phyloP scores from a whole-genome alignment of 2,113 vertebrate species.

The Fregetta grallaria region DNA sequence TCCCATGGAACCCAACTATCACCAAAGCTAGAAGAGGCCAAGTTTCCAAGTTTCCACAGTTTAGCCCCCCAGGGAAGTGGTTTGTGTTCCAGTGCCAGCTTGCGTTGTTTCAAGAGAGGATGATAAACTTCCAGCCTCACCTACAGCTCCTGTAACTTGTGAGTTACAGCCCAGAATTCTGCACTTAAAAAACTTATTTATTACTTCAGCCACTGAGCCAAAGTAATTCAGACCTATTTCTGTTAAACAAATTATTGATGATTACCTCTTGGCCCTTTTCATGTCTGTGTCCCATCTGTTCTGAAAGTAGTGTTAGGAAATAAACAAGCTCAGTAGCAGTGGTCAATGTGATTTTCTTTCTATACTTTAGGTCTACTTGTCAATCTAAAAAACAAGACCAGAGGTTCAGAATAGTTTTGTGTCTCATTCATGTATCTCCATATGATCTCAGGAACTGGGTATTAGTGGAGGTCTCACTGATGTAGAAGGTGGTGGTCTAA shows the following conservation, averaged over 20 bases:
- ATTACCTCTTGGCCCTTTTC: background rate
- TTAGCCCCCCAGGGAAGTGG: background rate
- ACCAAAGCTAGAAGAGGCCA: background rate
- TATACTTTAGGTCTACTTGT: background rate
- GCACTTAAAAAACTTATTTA: background rate
- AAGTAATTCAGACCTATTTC: background rate
- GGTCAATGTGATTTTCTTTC: background rate
- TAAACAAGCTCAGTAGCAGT: background rate
- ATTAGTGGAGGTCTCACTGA: background rate
- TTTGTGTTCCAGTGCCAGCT: background rate
- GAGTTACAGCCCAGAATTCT: background rate
- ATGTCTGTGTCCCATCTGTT: background rate
- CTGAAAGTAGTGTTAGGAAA: background rate
- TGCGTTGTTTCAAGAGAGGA: background rate
- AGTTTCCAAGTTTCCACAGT: background rate
- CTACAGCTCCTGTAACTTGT: background rate
- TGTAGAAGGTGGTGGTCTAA: background rate
- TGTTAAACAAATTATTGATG: background rate
- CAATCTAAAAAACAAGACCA: background rate
- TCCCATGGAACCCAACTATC: background rate
- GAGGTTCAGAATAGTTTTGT: background rate
- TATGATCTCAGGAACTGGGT: background rate
- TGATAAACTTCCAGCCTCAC: background rate
- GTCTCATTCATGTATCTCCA: background rate
- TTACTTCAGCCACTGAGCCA: background rate